Evolutionary conservation across 2,888 invertebrate genomes (phyloP).

Genomic region (Neuroscelio doddi): DNA sequence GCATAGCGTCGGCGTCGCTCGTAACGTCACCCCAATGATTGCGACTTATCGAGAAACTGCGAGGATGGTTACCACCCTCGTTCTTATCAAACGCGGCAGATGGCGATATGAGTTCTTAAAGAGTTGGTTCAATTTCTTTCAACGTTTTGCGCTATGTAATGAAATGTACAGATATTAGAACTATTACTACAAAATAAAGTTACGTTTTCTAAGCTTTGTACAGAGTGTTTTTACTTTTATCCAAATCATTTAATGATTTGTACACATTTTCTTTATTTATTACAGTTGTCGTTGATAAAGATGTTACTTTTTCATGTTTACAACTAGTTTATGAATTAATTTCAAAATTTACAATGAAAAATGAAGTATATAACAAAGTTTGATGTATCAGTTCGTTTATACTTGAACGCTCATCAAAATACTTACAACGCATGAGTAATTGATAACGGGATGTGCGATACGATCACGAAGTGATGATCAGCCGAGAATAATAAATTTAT

Average conservation of each 20-base stretch:
- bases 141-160: no score
- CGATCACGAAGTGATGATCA: constrained; percentile 21
- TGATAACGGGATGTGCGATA: constrained; percentile 35
- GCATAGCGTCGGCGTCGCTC: constrained; percentile 62
- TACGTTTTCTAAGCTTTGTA: no score
- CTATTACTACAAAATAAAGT: no score
- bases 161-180: no score
- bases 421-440: constrained; percentile 31
- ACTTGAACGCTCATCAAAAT: constrained; percentile 19
- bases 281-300: no score
- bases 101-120: constrained; percentile 55
- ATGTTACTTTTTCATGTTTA: no score
- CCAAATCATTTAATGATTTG: no score
- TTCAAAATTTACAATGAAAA: no score
- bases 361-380: constrained; percentile 11
- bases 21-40: constrained; percentile 58
- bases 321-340: no score
- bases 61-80: constrained; percentile 54
- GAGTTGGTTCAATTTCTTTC: neutral
- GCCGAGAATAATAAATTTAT: constrained; percentile 33
- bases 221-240: no score
- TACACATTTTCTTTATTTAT: no score
- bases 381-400: constrained; percentile 14
- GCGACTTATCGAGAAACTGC: constrained; percentile 66
- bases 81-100: constrained; percentile 65